Conservation (phyloP, 2,797 vertebrate species). For the Anabas testudineus region DNA sequence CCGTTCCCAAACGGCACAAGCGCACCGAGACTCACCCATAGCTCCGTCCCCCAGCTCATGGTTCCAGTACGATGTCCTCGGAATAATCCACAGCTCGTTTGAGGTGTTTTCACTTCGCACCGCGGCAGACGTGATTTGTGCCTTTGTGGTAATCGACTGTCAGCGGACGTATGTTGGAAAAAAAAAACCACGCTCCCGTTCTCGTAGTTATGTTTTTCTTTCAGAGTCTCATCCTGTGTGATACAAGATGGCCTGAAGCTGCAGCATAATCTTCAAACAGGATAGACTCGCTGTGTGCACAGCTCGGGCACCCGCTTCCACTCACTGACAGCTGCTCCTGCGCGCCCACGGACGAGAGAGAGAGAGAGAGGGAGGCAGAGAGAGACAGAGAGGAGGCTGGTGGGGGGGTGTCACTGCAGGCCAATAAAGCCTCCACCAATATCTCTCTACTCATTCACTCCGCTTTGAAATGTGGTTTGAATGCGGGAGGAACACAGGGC, state of each 20-base stretch:
- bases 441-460: neutral
- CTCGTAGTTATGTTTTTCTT: neutral
- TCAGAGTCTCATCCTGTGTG: conserved; percentile 77
- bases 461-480: conserved; percentile 23
- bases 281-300: conserved; percentile 54
- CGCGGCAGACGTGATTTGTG: conserved; percentile 35
- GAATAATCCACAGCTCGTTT: conserved; percentile 83
- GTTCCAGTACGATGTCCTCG: conserved; percentile 79
- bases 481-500: conserved; percentile 13
- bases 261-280: conserved; percentile 68
- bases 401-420: conserved; percentile 45
- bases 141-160: conserved; percentile 19
- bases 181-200: neutral
- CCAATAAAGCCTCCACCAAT: conserved; percentile 32
- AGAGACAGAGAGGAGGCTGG: neutral
- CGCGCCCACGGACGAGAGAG: conserved; percentile 50
- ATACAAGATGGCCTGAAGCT: conserved; percentile 76
- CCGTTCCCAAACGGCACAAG: conserved; percentile 8
- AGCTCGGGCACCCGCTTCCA: conserved; percentile 66
- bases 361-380: neutral
- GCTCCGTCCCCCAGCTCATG: conserved; percentile 90
- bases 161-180: neutral
- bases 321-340: conserved; percentile 79
- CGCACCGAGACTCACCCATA: conserved; percentile 83
- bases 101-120: conserved; percentile 59